phyloP scores from a whole-genome alignment of 1,140 invertebrate species.

The Hestina assimilis region DNA sequence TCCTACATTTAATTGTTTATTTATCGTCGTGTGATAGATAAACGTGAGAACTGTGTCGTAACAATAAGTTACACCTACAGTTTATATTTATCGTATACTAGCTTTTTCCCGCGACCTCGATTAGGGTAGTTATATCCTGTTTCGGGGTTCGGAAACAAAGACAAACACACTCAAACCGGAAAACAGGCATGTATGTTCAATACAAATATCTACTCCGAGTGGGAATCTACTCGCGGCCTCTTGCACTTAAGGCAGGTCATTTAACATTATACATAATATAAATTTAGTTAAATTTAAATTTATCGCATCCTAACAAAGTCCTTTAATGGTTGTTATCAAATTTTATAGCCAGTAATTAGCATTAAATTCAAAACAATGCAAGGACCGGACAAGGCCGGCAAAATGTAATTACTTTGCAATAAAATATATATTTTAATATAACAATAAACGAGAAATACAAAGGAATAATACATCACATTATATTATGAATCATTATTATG shows the following conservation, averaged over 20 bases:
- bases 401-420: background rate
- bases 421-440: slow-evolving; percentile 8
- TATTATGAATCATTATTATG: too few species aligned
- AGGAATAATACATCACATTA: too few species aligned
- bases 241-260: too few species aligned
- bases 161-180: too few species aligned
- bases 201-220: too few species aligned
- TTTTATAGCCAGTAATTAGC: slow-evolving; percentile 11
- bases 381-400: slow-evolving; percentile 1
- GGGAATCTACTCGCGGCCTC: too few species aligned
- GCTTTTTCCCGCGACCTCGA: too few species aligned
- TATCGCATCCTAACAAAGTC: background rate
- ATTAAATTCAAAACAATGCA: slow-evolving; percentile 12
- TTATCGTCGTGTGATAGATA: background rate
- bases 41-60: slow-evolving; percentile 19
- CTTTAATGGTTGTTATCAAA: slow-evolving; percentile 6
- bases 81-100: background rate
- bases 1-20: background rate
- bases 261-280: too few species aligned
- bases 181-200: too few species aligned
- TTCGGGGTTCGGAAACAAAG: too few species aligned
- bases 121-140: too few species aligned
- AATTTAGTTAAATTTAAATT: too few species aligned
- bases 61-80: background rate
- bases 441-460: background rate